Evolutionary conservation across 2,888 invertebrate species (phyloP).

Genomic region (Sclerodermus sp.): DNA sequence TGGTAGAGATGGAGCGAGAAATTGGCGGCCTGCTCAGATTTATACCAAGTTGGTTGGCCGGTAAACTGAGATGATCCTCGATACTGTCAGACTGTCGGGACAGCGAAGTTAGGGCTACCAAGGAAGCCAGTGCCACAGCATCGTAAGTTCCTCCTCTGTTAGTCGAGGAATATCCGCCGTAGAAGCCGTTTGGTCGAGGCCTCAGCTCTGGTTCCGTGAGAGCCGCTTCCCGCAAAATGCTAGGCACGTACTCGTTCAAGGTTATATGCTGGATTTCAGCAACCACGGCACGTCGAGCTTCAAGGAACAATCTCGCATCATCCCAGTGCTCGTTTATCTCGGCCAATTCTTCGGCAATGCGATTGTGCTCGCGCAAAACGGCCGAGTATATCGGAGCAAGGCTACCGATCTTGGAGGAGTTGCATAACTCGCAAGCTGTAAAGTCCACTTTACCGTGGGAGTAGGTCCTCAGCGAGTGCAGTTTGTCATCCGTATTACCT

Average conservation of each 20-base stretch:
- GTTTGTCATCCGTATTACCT: slow-evolving; percentile 73
- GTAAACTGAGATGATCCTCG: slow-evolving; percentile 66
- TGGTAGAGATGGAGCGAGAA: slow-evolving; percentile 43
- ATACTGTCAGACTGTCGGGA: slow-evolving; percentile 61
- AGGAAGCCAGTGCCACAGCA: slow-evolving; percentile 74
- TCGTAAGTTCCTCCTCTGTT: slow-evolving; percentile 77
- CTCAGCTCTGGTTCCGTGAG: slow-evolving; percentile 67
- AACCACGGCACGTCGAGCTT: slow-evolving; percentile 73
- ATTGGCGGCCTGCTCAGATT: slow-evolving; percentile 50
- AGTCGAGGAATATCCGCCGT: slow-evolving; percentile 79
- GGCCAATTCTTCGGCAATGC: slow-evolving; percentile 71
- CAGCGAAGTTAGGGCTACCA: slow-evolving; percentile 77
- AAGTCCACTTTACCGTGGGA: slow-evolving; percentile 72
- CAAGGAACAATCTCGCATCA: slow-evolving; percentile 75
- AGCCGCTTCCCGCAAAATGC: slow-evolving; percentile 72
- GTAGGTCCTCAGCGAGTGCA: slow-evolving; percentile 71
- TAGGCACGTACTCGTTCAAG: slow-evolving; percentile 79
- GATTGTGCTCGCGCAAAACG: slow-evolving; percentile 77
- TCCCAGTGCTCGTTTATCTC: slow-evolving; percentile 78
- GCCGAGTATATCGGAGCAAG: slow-evolving; percentile 74
- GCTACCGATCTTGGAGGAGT: slow-evolving; percentile 60
- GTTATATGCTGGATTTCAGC: slow-evolving; percentile 85
- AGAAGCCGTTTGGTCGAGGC: slow-evolving; percentile 71
- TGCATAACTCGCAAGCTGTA: slow-evolving; percentile 66
- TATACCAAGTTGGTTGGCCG: slow-evolving; percentile 67